Evolutionary conservation across 2,888 invertebrate genomes (phyloP).

Genomic region (Drosophila pseudotakahashii): DNA sequence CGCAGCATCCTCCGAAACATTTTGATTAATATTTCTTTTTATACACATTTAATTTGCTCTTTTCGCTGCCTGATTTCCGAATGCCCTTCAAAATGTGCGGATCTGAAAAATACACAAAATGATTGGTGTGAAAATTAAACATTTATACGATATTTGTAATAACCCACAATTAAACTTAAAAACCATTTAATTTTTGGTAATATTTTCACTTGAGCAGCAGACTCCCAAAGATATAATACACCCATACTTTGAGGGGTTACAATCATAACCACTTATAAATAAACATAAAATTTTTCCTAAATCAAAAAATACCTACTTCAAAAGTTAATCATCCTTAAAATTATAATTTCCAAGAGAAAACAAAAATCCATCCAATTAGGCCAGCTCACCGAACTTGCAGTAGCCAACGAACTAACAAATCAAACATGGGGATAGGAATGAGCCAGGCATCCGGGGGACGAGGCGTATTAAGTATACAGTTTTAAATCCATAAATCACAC

Average conservation of each 20-base stretch:
- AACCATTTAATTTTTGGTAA: too few relatives aligned
- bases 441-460: slow-evolving; percentile 6
- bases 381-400: slow-evolving; percentile 4
- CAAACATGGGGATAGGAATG: slow-evolving; percentile 36
- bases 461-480: slow-evolving; percentile 42
- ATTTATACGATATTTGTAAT: too few relatives aligned
- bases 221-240: too few relatives aligned
- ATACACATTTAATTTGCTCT: slow-evolving; percentile 30
- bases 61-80: slow-evolving; percentile 15
- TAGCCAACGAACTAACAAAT: slow-evolving; percentile 24
- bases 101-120: too few relatives aligned
- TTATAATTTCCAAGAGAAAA: not conserved
- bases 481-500: slow-evolving; percentile 74
- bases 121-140: too few relatives aligned
- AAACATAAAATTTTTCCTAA: not conserved
- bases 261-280: too few relatives aligned
- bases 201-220: too few relatives aligned
- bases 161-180: too few relatives aligned
- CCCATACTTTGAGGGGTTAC: too few relatives aligned
- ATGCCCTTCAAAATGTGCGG: not conserved
- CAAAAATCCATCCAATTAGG: slow-evolving; percentile 28
- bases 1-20: slow-evolving; percentile 18
- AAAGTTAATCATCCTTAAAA: too few relatives aligned
- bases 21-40: slow-evolving; percentile 67
- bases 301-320: not conserved